Percentiles rank a stretch among this genome's conserved stretches.
phyloP scores from a whole-genome alignment of 2,797 vertebrate species.

The Cuculus canorus region DNA sequence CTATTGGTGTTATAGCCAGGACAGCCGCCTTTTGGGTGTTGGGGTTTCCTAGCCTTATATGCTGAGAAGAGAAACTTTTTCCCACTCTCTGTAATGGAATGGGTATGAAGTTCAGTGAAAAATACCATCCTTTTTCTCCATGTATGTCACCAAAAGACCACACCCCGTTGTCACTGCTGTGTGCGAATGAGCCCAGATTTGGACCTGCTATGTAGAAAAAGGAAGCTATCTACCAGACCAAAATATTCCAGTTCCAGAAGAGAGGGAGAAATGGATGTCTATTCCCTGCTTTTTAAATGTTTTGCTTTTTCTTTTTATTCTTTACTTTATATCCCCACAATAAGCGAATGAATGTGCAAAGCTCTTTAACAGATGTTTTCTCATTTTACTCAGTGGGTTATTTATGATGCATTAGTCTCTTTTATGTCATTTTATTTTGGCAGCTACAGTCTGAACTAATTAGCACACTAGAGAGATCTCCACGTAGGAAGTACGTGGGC shows the following conservation, averaged over 20 bases:
- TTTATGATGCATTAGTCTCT: slow-evolving; percentile 29
- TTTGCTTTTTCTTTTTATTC: neutral
- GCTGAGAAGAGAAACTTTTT: neutral
- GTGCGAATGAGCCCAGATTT: neutral
- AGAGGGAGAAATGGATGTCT: neutral
- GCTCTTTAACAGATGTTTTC: slow-evolving; percentile 33
- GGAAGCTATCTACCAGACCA: neutral
- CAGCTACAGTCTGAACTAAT: slow-evolving; percentile 41
- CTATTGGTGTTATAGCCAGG: neutral
- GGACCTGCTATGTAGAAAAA: neutral
- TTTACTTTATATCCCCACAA: neutral
- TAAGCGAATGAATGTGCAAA: neutral
- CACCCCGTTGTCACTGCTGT: fast-evolving
- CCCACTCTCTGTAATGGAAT: neutral
- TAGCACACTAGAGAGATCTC: slow-evolving; percentile 36
- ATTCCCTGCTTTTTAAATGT: neutral
- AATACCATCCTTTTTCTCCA: neutral
- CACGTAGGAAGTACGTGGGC: neutral
- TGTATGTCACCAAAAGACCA: neutral
- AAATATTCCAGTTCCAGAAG: neutral
- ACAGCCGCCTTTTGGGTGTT: neutral
- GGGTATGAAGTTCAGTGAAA: neutral
- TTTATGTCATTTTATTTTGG: slow-evolving; percentile 22
- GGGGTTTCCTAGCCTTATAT: fast-evolving
- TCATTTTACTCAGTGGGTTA: slow-evolving; percentile 35